Evolutionary conservation across 2,113 vertebrate species (phyloP).

Genomic region (Crotalus viridis): DNA sequence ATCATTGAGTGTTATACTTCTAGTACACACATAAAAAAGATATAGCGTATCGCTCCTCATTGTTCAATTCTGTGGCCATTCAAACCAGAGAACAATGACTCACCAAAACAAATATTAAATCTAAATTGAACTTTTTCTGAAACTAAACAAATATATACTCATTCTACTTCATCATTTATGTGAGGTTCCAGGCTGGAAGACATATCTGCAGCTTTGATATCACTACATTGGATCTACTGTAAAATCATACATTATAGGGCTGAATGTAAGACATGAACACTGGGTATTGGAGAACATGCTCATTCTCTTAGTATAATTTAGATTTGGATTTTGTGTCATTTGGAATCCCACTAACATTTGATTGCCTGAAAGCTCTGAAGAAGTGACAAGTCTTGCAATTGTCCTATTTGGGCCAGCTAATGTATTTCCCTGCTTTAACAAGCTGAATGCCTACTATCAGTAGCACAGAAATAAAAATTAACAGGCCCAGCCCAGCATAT

Average conservation of each 20-base stretch:
- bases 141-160: not conserved
- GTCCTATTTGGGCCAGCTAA: not conserved
- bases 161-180: not conserved
- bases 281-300: not conserved
- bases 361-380: not conserved
- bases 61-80: not conserved
- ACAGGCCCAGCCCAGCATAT: not conserved
- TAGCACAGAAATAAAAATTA: not conserved
- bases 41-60: not conserved
- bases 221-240: not conserved
- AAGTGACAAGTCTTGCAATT: not conserved
- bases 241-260: not conserved
- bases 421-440: not conserved
- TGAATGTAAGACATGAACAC: not conserved
- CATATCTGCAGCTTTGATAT: not conserved
- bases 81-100: not conserved
- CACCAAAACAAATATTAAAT: not conserved
- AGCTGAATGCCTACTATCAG: not conserved
- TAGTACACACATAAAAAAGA: not conserved
- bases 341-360: not conserved
- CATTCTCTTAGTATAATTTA: not conserved
- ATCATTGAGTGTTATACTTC: not conserved
- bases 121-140: not conserved
- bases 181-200: not conserved
- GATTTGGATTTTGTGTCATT: not conserved